These are phyloP conservation scores for Coregonus suidteri DNA, from an alignment of 2,797 vertebrate species.

Conservation along the genomic window DNA sequence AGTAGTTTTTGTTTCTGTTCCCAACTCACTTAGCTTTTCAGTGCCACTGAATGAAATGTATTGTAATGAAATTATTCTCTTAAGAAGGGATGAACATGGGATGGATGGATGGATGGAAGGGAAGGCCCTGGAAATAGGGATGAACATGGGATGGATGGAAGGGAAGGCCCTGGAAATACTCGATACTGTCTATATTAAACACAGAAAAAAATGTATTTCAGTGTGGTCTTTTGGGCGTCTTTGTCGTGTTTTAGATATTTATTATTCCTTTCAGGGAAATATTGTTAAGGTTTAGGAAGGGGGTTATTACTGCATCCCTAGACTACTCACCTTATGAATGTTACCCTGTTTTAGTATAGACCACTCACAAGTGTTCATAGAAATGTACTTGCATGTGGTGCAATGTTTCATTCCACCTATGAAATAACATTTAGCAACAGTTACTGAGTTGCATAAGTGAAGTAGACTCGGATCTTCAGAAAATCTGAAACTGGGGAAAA, in stretches of 20 bases:
- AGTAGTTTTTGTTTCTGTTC: slow-evolving; percentile 20
- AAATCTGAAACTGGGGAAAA: too few species aligned
- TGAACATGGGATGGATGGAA: background rate
- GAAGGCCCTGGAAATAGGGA: background rate
- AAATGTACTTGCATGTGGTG: too few species aligned
- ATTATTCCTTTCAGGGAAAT: background rate
- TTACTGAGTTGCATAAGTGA: too few species aligned
- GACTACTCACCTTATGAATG: background rate
- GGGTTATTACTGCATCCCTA: background rate
- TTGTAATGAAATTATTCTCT: slow-evolving; percentile 50
- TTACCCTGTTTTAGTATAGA: background rate
- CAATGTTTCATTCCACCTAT: too few species aligned
- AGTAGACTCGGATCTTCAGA: too few species aligned
- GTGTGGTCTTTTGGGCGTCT: slow-evolving; percentile 7
- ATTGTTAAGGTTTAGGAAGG: background rate
- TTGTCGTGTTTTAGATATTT: background rate
- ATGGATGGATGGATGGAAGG: background rate
- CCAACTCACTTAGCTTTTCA: slow-evolving; percentile 14
- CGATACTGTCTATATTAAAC: slow-evolving; percentile 47
- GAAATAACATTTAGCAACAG: too few species aligned
- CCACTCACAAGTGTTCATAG: too few species aligned
- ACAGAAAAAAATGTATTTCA: slow-evolving; percentile 30
- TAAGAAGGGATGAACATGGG: slow-evolving; percentile 5
- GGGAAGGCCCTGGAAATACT: slow-evolving; percentile 34
- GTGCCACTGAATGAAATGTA: slow-evolving; percentile 57